phyloP scores from a whole-genome alignment of 2,888 invertebrate species.

The Nemotelus pantherinus region DNA sequence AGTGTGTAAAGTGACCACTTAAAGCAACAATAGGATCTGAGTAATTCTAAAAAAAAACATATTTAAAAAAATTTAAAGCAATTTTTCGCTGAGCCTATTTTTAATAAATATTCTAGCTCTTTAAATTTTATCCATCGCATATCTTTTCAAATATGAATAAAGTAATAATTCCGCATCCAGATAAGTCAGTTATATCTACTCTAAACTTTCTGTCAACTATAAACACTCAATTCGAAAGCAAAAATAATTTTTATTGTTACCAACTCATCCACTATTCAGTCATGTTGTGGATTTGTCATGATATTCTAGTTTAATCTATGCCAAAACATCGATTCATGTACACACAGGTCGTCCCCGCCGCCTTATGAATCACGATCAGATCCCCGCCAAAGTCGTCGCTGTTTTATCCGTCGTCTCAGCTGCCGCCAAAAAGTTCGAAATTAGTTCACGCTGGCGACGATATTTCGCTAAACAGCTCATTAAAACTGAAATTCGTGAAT shows the following conservation, averaged over 20 bases:
- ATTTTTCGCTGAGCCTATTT: no score
- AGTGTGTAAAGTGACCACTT: no score
- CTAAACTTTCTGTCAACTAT: no score
- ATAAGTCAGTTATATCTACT: no score
- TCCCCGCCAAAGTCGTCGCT: neutral
- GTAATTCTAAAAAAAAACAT: no score
- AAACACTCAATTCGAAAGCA: no score
- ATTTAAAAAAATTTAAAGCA: no score
- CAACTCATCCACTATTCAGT: neutral
- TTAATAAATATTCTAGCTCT: no score
- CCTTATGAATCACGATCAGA: slow-evolving; percentile 16
- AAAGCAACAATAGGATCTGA: no score
- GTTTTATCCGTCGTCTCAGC: neutral
- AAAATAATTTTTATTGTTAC: neutral
- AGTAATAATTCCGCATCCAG: no score
- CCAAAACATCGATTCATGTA: neutral
- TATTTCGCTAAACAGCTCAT: slow-evolving; percentile 31
- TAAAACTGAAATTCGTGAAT: slow-evolving; percentile 37
- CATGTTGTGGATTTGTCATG: slow-evolving; percentile 10
- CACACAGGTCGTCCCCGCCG: slow-evolving; percentile 17
- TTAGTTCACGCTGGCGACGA: slow-evolving; percentile 31
- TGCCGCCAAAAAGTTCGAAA: slow-evolving; percentile 21
- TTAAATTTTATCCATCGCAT: no score
- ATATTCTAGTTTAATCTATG: neutral
- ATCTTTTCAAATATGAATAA: no score